phyloP scores from a whole-genome alignment of 2,113 vertebrate genomes.

The Ceratotherium simum region DNA sequence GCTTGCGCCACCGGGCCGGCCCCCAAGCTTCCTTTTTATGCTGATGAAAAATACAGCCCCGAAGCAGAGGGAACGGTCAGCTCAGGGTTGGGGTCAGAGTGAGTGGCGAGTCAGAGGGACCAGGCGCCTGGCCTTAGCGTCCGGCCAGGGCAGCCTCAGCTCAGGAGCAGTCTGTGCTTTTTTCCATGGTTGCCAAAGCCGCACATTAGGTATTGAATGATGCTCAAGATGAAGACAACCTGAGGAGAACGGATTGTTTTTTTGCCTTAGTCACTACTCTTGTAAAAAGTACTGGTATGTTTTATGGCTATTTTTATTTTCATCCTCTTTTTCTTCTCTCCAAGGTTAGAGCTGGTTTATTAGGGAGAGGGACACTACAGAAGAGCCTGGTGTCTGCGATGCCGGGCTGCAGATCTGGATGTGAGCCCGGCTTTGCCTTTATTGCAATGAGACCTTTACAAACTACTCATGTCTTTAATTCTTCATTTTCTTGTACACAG shows the following conservation, averaged over 20 bases:
- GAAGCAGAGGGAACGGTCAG: neutral
- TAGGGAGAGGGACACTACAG: neutral
- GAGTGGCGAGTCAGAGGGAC: neutral
- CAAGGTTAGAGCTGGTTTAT: neutral
- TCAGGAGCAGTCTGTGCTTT: neutral
- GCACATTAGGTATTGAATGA: neutral
- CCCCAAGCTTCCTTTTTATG: neutral
- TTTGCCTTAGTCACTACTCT: neutral
- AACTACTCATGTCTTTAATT: neutral
- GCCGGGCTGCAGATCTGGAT: neutral
- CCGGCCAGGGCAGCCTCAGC: neutral
- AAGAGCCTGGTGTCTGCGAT: neutral
- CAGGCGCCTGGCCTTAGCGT: fast-evolving
- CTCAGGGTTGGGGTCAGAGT: no score
- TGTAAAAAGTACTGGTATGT: neutral
- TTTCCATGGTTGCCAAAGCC: neutral
- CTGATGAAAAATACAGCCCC: neutral
- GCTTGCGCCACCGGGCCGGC: no score
- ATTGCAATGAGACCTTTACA: neutral
- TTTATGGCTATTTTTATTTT: neutral
- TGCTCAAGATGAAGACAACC: neutral
- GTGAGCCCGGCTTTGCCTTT: neutral
- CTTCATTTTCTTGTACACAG: neutral
- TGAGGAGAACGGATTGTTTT: neutral
- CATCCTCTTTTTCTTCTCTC: neutral